Evolutionary conservation across 2,797 vertebrate species (phyloP), one percentile per base, ranked within the genome.

Genomic region (Sebastes taczanowskii): DNA sequence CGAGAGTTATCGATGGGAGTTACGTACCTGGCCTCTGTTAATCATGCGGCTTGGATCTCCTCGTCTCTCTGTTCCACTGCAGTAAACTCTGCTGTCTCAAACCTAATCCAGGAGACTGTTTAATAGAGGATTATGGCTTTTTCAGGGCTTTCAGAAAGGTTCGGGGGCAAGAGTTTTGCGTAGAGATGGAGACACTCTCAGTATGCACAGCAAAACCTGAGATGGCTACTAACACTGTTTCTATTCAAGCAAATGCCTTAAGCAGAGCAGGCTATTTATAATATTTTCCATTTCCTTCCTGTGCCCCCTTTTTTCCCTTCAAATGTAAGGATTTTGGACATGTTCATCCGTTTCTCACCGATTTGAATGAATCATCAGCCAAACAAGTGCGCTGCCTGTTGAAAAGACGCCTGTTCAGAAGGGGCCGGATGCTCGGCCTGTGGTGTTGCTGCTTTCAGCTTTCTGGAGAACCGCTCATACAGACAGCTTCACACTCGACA

Each of bases 1-100:
- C 73, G 49, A 73, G 71, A 78, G 75, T 83, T 86, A 86, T 88
- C 20, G 66, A 77, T 78, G 78, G 80, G 72, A 83, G 82, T 72
- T 77, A 27, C 80, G 67, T 91, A 82, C 83, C 82, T 88, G 78
- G 80, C 59, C 70, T 87, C 69, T 69, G 72, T 76, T 74, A 74
- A 46, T 61, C 70, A 69, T 42, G 65, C 61, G 64, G 49, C 58
- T 27, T 69, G 35, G 55, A 78, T 38, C 66, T 34, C 56, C 38
- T 88, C 66, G 22, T 85, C 30, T 61, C 55, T 82, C 46, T 14
- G 8, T 74, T 68, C 3, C 20, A 6, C 23, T 61, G 32, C 25
- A 61, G 34, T 13, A 30, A 58, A 65, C 23, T 38, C 35, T 58
- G 66, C 66, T 58, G 32, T 69, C 67, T 69, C 46, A 34, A 22